phyloP scores from a whole-genome alignment of 1,140 invertebrate genomes.

The Eupristina koningsbergeri region DNA sequence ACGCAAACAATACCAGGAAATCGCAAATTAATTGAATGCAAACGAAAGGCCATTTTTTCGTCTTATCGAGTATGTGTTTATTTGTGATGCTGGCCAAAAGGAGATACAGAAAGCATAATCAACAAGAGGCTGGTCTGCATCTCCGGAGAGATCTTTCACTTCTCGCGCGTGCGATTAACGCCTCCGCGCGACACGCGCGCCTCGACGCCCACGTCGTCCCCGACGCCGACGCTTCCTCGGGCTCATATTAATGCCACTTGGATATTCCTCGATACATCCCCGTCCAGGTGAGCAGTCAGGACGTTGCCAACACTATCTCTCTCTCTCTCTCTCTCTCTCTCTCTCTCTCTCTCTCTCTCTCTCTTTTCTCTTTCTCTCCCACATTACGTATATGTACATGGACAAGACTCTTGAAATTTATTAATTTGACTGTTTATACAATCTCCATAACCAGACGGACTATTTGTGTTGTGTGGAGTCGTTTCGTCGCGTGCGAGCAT shows the following conservation, averaged over 20 bases:
- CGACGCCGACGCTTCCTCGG: neutral
- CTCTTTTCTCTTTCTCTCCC: too few species aligned
- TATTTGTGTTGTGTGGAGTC: too few species aligned
- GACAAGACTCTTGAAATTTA: too few species aligned
- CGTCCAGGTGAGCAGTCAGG: too few species aligned
- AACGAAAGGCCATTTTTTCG: neutral
- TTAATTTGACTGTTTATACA: too few species aligned
- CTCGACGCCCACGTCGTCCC: neutral
- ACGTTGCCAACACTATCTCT: too few species aligned
- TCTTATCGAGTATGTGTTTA: neutral
- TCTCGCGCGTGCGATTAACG: neutral
- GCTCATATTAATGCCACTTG: neutral
- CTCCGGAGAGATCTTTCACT: constrained; percentile 1
- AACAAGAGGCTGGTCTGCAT: neutral
- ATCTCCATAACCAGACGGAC: too few species aligned
- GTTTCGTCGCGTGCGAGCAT: too few species aligned
- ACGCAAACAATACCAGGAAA: constrained; percentile 34
- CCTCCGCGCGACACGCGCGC: constrained; percentile 11
- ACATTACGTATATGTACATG: too few species aligned
- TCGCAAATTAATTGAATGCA: constrained; percentile 17
- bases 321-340: too few species aligned
- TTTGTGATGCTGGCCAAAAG: neutral
- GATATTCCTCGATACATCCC: too few species aligned
- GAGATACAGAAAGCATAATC: neutral
- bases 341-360: too few species aligned